These are phyloP conservation scores for Gila robusta DNA, from an alignment of 2,797 vertebrate genomes.

Conservation along the genomic window DNA sequence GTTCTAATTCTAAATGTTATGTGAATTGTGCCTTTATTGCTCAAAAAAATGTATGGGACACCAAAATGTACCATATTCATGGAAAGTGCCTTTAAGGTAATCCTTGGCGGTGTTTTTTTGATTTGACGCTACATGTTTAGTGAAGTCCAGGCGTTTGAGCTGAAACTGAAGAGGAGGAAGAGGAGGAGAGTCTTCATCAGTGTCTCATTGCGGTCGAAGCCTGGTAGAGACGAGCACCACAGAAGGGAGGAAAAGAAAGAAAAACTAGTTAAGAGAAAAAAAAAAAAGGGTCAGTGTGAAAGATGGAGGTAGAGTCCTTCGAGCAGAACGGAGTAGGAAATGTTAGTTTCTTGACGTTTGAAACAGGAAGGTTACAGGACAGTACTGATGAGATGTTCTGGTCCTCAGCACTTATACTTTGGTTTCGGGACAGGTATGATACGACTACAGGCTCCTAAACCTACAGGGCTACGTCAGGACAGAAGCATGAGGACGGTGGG, in stretches of 20 bases:
- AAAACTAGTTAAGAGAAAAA: conserved; percentile 41
- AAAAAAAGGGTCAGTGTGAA: background rate
- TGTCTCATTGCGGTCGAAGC: conserved; percentile 75
- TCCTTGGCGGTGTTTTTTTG: background rate
- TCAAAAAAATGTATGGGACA: background rate
- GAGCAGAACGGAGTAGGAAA: background rate
- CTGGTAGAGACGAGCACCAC: conserved; percentile 71
- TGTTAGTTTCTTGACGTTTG: conserved; percentile 10
- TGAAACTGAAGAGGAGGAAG: conserved; percentile 26
- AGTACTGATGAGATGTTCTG: conserved; percentile 9
- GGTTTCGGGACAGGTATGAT: conserved; percentile 13
- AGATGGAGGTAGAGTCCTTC: background rate
- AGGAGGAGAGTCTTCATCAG: conserved; percentile 37
- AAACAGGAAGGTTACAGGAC: background rate
- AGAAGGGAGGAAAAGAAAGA: conserved; percentile 62
- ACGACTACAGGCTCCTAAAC: background rate
- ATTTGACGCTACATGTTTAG: conserved; percentile 21
- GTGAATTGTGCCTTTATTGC: background rate
- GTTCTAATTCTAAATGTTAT: background rate
- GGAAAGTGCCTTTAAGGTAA: conserved; percentile 18
- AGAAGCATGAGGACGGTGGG: background rate
- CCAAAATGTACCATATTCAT: conserved; percentile 17
- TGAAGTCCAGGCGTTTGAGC: background rate
- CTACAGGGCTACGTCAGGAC: background rate
- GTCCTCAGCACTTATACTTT: conserved; percentile 28